phyloP scores from a whole-genome alignment of 2,797 vertebrate species.

The Eulemur mongoz region DNA sequence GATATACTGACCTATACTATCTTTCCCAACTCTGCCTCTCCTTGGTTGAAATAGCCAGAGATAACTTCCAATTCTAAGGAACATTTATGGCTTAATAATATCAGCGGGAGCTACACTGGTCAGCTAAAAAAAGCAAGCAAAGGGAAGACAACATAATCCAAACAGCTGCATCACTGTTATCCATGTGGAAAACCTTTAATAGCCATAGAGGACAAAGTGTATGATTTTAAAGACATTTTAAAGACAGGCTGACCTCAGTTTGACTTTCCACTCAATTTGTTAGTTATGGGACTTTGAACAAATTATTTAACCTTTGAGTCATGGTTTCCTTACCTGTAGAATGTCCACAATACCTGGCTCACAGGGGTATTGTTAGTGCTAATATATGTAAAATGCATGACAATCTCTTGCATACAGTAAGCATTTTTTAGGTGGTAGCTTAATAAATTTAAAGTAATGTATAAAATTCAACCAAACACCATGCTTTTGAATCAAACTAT shows the following conservation, averaged over 20 bases:
- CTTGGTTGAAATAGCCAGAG: not conserved
- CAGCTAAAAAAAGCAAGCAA: not conserved
- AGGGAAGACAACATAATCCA: not conserved
- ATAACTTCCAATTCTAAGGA: not conserved
- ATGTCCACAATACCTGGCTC: not conserved
- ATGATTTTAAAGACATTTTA: not conserved
- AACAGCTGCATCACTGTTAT: not conserved
- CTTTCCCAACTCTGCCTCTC: not conserved
- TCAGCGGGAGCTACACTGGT: not conserved
- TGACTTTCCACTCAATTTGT: not conserved
- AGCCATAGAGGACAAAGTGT: not conserved
- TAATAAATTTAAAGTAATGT: not conserved
- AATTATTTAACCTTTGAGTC: not conserved
- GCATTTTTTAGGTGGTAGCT: not conserved
- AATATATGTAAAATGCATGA: not conserved
- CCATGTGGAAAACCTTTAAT: not conserved
- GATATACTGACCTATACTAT: not conserved
- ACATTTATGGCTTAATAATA: not conserved
- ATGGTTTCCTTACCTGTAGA: not conserved
- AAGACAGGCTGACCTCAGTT: not conserved
- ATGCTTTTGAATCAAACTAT: not conserved
- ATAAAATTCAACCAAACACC: not conserved
- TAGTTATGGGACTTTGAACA: not conserved
- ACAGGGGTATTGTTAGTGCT: not conserved
- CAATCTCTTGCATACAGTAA: not conserved